Conservation (phyloP, 35 echinoderm and acorn worm species). For the Hemicentrotus pulcherrimus region DNA sequence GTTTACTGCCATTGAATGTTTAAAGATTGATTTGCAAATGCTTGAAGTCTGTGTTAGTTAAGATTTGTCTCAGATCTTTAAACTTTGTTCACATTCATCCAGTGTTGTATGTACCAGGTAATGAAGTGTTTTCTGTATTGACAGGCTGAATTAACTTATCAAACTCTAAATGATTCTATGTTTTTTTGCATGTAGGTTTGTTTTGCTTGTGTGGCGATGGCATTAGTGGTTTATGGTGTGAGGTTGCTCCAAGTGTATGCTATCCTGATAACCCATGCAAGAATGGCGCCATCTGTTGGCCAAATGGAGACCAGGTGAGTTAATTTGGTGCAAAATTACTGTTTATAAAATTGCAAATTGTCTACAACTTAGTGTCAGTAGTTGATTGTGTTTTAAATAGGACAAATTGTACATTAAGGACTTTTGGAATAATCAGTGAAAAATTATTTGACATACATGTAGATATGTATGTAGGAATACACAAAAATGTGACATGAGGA, state of each 20-base stretch:
- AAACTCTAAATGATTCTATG: background rate
- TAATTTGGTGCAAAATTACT: no score
- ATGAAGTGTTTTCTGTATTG: background rate
- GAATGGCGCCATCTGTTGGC: constrained; percentile 84
- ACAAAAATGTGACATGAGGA: no score
- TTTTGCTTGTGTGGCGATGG: constrained; percentile 78
- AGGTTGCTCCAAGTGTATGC: constrained; percentile 68
- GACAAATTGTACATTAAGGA: no score
- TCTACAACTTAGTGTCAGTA: no score
- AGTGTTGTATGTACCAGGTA: background rate
- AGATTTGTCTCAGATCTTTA: background rate
- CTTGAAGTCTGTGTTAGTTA: background rate
- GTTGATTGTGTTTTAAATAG: no score
- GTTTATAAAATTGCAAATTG: no score
- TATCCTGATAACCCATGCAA: constrained; percentile 85
- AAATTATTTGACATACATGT: no score
- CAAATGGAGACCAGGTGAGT: constrained; percentile 57
- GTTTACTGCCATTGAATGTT: no score
- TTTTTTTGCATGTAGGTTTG: constrained; percentile 60
- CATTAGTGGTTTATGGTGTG: constrained; percentile 76
- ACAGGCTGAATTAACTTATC: background rate
- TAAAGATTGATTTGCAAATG: no score
- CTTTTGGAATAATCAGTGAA: no score
- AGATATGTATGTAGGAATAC: no score
- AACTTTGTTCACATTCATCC: background rate